These are phyloP conservation scores for Thalassophryne amazonica DNA, from an alignment of 2,797 vertebrate genomes.

Conservation along the genomic window DNA sequence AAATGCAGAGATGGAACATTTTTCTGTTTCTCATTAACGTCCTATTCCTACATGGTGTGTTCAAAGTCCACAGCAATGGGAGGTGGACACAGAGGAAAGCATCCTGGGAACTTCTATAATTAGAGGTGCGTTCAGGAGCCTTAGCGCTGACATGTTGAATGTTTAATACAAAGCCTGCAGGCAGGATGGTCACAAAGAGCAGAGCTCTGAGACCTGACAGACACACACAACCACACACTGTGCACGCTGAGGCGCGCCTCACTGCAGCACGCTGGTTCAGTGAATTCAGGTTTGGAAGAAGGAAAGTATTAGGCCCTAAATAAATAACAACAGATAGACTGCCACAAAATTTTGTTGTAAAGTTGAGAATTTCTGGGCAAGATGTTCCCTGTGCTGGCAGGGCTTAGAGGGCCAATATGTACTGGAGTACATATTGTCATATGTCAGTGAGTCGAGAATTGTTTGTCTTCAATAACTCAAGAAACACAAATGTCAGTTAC, in stretches of 20 bases:
- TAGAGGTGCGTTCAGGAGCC: slow-evolving; percentile 56
- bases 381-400: too few species aligned
- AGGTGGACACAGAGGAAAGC: slow-evolving; percentile 39
- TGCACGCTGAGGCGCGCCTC: background rate
- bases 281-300: slow-evolving; percentile 35
- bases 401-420: too few species aligned
- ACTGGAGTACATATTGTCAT: too few species aligned
- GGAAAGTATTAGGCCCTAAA: too few species aligned
- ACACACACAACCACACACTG: slow-evolving; percentile 13
- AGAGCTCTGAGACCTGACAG: slow-evolving; percentile 24
- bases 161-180: slow-evolving; percentile 63
- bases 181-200: slow-evolving; percentile 35
- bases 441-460: too few species aligned
- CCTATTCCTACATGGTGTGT: background rate
- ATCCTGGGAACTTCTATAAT: slow-evolving; percentile 61
- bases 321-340: too few species aligned
- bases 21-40: slow-evolving; percentile 31
- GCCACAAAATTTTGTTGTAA: too few species aligned
- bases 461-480: too few species aligned
- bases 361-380: too few species aligned
- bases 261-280: slow-evolving; percentile 1
- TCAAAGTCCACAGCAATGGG: slow-evolving; percentile 18
- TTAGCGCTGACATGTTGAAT: slow-evolving; percentile 64
- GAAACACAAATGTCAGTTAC: too few species aligned
- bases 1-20: too few species aligned